phyloP scores from a whole-genome alignment of 35 echinoderm and acorn worm genomes.

The Hemicentrotus pulcherrimus region DNA sequence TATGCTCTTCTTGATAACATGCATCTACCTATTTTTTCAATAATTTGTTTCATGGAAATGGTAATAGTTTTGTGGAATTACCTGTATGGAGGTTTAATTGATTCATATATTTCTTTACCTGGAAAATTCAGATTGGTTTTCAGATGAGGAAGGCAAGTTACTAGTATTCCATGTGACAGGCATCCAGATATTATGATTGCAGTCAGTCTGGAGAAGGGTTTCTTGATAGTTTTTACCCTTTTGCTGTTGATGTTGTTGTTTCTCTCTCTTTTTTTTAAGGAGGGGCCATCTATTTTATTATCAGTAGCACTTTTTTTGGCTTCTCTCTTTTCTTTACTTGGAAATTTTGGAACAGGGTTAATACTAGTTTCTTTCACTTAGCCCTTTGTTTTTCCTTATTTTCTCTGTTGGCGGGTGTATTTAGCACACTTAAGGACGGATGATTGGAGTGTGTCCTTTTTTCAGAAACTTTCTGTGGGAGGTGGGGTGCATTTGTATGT shows the following conservation, averaged over 20 bases:
- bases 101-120: not conserved
- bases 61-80: not conserved
- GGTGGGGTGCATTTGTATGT: no score
- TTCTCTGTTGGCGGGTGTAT: no score
- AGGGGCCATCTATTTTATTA: not conserved
- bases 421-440: no score
- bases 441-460: no score
- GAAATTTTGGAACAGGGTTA: no score
- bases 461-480: no score
- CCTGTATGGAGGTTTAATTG: not conserved
- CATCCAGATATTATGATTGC: not conserved
- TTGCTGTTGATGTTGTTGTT: not conserved
- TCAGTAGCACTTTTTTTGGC: not conserved
- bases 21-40: no score
- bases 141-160: not conserved
- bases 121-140: slow-evolving; percentile 3
- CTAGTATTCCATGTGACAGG: not conserved
- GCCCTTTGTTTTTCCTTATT: no score
- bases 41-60: no score
- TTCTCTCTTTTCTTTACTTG: not conserved
- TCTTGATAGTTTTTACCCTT: not conserved
- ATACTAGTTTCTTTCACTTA: no score
- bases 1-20: no score
- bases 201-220: not conserved
- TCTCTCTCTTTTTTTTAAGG: not conserved